Percentiles rank a stretch among this genome's conserved stretches.
Conservation (phyloP, 1,140 invertebrate genomes). For the Drosophila eugracilis region DNA sequence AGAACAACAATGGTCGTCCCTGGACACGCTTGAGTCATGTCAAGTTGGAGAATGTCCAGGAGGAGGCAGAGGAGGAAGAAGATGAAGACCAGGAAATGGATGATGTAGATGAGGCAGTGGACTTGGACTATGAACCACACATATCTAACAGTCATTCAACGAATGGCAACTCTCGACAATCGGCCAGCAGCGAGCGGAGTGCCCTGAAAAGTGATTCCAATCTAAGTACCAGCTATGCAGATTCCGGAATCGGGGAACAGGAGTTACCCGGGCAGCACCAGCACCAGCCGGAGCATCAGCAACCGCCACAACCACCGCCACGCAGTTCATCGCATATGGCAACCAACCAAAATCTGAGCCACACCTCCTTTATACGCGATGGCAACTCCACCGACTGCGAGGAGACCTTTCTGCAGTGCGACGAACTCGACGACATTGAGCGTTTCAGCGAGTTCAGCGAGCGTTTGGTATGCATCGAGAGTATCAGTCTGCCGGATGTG, state of each 20-base stretch:
- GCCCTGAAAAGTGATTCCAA: constrained; percentile 80
- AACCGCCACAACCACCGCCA: constrained; percentile 43
- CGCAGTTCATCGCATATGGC: constrained; percentile 44
- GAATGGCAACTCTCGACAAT: constrained; percentile 55
- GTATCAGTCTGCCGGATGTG: constrained; percentile 84
- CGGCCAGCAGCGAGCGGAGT: constrained; percentile 66
- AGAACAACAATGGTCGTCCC: constrained; percentile 51
- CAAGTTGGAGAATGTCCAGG: constrained; percentile 78
- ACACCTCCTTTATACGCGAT: constrained; percentile 69
- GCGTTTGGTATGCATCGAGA: constrained; percentile 83
- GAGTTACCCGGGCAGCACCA: constrained; percentile 16
- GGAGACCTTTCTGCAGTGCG: constrained; percentile 78
- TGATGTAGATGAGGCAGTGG: constrained; percentile 47
- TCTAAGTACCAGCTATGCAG: constrained; percentile 77
- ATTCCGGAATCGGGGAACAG: constrained; percentile 74
- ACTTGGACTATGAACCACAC: constrained; percentile 54
- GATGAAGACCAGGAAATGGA: constrained; percentile 59
- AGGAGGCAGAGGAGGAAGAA: constrained; percentile 68
- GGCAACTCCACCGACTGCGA: constrained; percentile 79
- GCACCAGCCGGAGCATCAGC: constrained; percentile 35
- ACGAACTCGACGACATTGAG: constrained; percentile 74
- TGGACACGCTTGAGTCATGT: constrained; percentile 75
- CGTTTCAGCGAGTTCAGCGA: constrained; percentile 59
- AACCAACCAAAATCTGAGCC: constrained; percentile 31
- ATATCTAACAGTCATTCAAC: constrained; percentile 10